phyloP scores from a whole-genome alignment of 2,113 vertebrate species.

The Entomyzon cyanotis region DNA sequence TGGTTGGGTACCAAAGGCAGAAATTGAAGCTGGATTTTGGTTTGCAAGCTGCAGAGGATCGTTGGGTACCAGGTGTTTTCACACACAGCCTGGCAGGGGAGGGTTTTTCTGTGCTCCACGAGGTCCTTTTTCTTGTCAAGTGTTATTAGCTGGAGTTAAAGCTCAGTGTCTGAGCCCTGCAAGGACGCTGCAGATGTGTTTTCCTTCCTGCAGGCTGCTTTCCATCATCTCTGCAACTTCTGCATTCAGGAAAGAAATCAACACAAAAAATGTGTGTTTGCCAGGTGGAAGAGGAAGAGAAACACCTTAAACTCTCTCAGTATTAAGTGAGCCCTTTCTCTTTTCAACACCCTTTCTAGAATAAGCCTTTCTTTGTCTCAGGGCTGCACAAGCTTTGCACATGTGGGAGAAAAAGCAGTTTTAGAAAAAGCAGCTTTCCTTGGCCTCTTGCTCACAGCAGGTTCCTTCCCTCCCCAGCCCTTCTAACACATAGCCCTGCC shows the following conservation, averaged over 20 bases:
- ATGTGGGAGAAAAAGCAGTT: not conserved
- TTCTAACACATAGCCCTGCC: not conserved
- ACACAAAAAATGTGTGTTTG: not conserved
- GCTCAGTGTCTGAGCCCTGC: not conserved
- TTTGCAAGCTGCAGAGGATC: constrained; percentile 3
- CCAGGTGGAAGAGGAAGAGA: not conserved
- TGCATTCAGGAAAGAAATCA: not conserved
- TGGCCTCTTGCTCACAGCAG: not conserved
- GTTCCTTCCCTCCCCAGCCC: not conserved
- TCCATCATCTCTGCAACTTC: not conserved
- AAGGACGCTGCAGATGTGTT: constrained; percentile 20
- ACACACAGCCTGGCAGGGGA: constrained; percentile 3
- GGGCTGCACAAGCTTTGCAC: not conserved
- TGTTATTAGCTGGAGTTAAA: constrained; percentile 10
- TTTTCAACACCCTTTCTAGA: not conserved
- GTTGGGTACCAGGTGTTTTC: constrained; percentile 39
- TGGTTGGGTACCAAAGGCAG: not conserved
- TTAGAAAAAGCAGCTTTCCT: not conserved
- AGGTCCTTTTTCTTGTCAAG: constrained; percentile 29
- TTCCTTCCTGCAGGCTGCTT: not conserved
- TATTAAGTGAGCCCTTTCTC: not conserved
- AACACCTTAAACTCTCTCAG: not conserved
- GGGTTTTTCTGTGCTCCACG: not conserved
- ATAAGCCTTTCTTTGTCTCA: not conserved
- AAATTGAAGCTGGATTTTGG: not conserved